These are phyloP conservation scores for Tipula unca DNA, from an alignment of 2,888 invertebrate genomes.

Conservation along the genomic window DNA sequence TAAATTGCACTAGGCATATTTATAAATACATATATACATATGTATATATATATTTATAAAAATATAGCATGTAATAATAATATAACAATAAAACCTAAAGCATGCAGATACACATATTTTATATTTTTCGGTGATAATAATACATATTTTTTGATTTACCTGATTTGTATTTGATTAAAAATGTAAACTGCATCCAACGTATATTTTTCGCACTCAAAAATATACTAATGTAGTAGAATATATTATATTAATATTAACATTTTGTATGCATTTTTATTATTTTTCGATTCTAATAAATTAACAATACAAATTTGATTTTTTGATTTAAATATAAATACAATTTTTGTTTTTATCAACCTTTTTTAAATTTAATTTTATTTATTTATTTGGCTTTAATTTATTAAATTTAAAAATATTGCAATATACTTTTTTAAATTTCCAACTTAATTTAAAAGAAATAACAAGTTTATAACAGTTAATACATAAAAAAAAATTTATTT, in stretches of 20 bases:
- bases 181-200: not conserved
- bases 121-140: not conserved
- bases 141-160: not conserved
- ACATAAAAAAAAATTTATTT: not conserved
- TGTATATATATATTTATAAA: not conserved
- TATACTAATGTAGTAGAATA: not conserved
- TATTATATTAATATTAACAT: not conserved
- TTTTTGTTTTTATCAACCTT: not conserved
- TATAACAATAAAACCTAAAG: not conserved
- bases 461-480: not conserved
- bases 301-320: not conserved
- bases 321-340: not conserved
- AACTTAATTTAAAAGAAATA: not conserved
- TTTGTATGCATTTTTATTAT: too few relatives aligned
- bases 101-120: not conserved
- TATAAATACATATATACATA: too few relatives aligned
- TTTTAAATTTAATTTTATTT: not conserved
- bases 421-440: not conserved
- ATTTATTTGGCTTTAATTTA: conserved; percentile 14
- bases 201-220: not conserved
- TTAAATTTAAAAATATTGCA: conserved; percentile 8
- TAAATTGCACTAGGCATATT: not conserved
- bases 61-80: not conserved
- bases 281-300: not conserved
- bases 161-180: not conserved